Percentiles rank a stretch among this genome's conserved stretches.
phyloP scores from a whole-genome alignment of 2,888 invertebrate species.

The Phortica okadai region DNA sequence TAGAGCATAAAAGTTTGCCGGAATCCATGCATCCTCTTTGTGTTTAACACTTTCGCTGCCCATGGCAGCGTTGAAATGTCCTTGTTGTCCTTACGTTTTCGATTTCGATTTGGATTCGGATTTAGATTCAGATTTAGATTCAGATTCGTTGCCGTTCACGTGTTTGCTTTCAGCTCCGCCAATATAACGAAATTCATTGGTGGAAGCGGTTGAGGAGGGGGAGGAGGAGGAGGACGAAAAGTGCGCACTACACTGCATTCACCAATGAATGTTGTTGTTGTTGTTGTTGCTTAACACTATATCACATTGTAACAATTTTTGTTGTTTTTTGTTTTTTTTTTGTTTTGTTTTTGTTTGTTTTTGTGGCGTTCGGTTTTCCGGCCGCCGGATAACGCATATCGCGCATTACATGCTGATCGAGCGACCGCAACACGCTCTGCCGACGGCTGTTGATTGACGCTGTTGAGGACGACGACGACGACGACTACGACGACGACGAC shows the following conservation, averaged over 20 bases:
- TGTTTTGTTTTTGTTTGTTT: conserved; percentile 33
- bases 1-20: conserved; percentile 72
- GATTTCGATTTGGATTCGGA: background rate
- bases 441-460: conserved; percentile 45
- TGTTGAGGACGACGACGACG: too few relatives aligned
- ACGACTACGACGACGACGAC: too few relatives aligned
- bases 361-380: conserved; percentile 56
- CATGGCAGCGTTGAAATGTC: background rate
- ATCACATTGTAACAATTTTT: conserved; percentile 66
- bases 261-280: conserved; percentile 21
- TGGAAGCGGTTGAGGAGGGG: too few relatives aligned
- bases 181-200: too few relatives aligned
- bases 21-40: conserved; percentile 55
- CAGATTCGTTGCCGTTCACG: too few relatives aligned
- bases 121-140: too few relatives aligned
- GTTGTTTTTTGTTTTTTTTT: conserved; percentile 13
- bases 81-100: background rate
- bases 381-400: background rate
- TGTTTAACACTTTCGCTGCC: background rate
- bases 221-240: too few relatives aligned
- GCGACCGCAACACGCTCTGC: conserved; percentile 35
- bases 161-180: too few relatives aligned
- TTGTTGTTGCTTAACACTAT: conserved; percentile 70
- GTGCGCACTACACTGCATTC: too few relatives aligned
- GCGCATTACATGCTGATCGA: background rate